phyloP scores from a whole-genome alignment of 1,140 invertebrate species.

The Bursaphelenchus mucronatus region DNA sequence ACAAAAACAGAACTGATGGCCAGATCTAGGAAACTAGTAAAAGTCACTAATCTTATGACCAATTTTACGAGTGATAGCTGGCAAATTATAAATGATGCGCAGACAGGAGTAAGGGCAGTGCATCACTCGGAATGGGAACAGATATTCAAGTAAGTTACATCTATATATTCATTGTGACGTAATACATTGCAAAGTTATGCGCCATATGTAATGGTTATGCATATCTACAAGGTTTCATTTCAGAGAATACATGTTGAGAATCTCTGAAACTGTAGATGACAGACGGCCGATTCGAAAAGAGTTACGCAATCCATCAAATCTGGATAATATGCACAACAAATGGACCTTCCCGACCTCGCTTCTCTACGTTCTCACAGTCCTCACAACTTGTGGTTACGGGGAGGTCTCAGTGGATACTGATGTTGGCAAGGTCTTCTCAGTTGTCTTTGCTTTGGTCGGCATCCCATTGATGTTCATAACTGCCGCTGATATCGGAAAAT shows the following conservation, averaged over 20 bases:
- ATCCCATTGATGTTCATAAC: conserved; percentile 62
- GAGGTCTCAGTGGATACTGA: conserved; percentile 61
- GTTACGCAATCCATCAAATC: conserved; percentile 46
- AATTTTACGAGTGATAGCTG: conserved; percentile 60
- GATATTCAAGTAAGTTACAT: conserved; percentile 33
- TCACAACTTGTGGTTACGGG: conserved; percentile 61
- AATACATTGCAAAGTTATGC: too few species aligned
- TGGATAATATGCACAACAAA: conserved; percentile 60
- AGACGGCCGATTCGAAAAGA: conserved; percentile 56
- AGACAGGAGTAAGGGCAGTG: conserved; percentile 48
- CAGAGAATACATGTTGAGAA: conserved; percentile 58
- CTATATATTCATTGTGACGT: neutral
- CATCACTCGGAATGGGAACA: conserved; percentile 53
- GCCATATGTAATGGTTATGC: too few species aligned
- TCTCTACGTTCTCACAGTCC: conserved; percentile 57
- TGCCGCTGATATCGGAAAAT: conserved; percentile 61
- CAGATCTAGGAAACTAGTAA: conserved; percentile 45
- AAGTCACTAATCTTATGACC: conserved; percentile 55
- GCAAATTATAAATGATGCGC: conserved; percentile 52
- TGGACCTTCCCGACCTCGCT: conserved; percentile 60
- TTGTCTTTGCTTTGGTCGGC: conserved; percentile 60
- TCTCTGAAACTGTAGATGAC: conserved; percentile 57
- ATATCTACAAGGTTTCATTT: neutral
- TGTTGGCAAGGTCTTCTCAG: conserved; percentile 59
- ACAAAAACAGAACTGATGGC: conserved; percentile 56